Conservation (phyloP, 23 tunicate genomes). For the Trididemnum clinides region DNA sequence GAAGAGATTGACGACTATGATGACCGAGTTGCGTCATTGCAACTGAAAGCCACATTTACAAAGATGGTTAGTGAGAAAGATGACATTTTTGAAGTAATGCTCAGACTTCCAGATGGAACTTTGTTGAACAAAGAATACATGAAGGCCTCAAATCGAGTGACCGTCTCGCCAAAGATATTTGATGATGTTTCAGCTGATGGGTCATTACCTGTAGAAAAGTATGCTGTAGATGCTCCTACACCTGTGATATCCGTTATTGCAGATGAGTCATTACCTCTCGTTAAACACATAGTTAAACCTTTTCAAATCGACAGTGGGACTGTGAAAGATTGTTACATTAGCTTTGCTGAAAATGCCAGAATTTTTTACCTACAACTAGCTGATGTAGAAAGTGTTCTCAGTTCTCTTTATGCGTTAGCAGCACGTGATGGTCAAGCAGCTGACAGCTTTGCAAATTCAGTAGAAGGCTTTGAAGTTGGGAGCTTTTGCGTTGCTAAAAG, state of each 20-base stretch:
- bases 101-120: conserved; percentile 51
- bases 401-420: background rate
- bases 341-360: conserved; percentile 37
- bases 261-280: background rate
- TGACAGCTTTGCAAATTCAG: background rate
- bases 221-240: background rate
- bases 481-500: conserved; percentile 60
- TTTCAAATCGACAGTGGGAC: background rate
- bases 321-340: conserved; percentile 19
- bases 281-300: background rate
- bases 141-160: background rate
- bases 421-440: background rate
- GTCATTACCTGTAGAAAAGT: background rate
- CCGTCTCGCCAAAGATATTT: background rate
- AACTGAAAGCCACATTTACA: conserved; percentile 55
- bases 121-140: conserved; percentile 66
- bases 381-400: conserved; percentile 13
- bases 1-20: conserved; percentile 52
- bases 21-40: conserved; percentile 38
- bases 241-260: background rate
- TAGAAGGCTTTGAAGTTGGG: conserved; percentile 1
- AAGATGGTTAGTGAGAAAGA: background rate
- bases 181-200: background rate
- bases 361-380: conserved; percentile 46
- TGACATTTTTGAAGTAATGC: conserved; percentile 51